Evolutionary conservation across 2,888 invertebrate genomes (phyloP).

Genomic region (Agriopis aurantiaria): DNA sequence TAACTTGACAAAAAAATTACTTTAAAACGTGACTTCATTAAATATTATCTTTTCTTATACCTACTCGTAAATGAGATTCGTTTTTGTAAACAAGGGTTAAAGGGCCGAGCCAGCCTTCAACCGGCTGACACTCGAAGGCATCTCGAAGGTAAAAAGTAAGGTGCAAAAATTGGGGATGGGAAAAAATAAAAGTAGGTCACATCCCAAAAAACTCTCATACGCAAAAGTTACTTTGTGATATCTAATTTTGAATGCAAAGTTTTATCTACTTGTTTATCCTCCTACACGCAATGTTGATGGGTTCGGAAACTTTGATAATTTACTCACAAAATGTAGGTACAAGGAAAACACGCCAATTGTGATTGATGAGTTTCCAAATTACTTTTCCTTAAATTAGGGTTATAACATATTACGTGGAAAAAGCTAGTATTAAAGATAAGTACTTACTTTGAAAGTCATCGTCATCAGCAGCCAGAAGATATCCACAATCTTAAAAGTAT

Average conservation of each 20-base stretch:
- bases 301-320: constrained; percentile 27
- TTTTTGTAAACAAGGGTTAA: background rate
- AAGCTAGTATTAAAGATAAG: background rate
- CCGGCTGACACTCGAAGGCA: background rate
- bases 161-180: background rate
- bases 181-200: constrained; percentile 7
- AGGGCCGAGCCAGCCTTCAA: background rate
- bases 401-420: constrained; percentile 6
- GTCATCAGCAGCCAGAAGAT: too few relatives aligned
- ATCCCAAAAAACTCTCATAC: constrained; percentile 14
- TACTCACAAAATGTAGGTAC: constrained; percentile 22
- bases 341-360: constrained; percentile 24
- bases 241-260: constrained; percentile 17
- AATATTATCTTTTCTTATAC: too few relatives aligned
- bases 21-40: too few relatives aligned
- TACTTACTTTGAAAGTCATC: background rate
- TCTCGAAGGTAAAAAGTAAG: too few relatives aligned
- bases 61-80: background rate
- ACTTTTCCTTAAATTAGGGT: constrained; percentile 14
- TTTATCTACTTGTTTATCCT: constrained; percentile 21
- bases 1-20: too few relatives aligned
- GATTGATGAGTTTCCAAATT: constrained; percentile 27
- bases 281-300: constrained; percentile 29
- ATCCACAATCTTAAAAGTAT: too few relatives aligned
- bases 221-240: constrained; percentile 12